These are phyloP conservation scores for Rutilus rutilus DNA, from an alignment of 2,113 vertebrate species.

Conservation along the genomic window DNA sequence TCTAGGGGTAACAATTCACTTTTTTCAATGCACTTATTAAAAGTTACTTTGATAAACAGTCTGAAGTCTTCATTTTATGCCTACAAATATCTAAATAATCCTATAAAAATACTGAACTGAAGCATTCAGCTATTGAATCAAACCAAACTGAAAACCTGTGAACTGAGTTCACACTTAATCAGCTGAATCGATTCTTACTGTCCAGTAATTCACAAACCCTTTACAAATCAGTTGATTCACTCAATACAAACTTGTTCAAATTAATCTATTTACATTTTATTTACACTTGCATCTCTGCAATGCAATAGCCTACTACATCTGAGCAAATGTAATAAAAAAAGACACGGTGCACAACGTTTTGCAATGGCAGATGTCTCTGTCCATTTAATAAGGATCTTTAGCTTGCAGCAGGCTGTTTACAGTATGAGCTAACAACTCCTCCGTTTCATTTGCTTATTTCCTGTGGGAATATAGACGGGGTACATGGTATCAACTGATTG, in stretches of 20 bases:
- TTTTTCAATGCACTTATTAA: not conserved
- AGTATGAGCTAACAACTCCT: not conserved
- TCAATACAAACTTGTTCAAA: not conserved
- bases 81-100: not conserved
- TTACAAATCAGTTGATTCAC: not conserved
- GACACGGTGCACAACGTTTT: not conserved
- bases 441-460: not conserved
- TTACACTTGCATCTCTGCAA: not conserved
- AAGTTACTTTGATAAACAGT: not conserved
- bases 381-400: constrained; percentile 6
- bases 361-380: not conserved
- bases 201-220: not conserved
- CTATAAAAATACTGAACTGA: not conserved
- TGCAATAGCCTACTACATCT: not conserved
- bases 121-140: no score
- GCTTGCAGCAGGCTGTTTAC: not conserved
- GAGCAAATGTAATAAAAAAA: not conserved
- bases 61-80: not conserved
- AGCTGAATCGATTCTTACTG: not conserved
- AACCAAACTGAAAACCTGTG: no score
- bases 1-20: not conserved
- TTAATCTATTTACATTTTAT: not conserved
- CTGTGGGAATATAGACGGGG: not conserved
- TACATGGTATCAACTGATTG: not conserved
- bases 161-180: no score